Percentiles rank a stretch among this genome's conserved stretches.
Evolutionary conservation across 2,113 vertebrate species (phyloP).

Genomic region (Pelmatolapia mariae): DNA sequence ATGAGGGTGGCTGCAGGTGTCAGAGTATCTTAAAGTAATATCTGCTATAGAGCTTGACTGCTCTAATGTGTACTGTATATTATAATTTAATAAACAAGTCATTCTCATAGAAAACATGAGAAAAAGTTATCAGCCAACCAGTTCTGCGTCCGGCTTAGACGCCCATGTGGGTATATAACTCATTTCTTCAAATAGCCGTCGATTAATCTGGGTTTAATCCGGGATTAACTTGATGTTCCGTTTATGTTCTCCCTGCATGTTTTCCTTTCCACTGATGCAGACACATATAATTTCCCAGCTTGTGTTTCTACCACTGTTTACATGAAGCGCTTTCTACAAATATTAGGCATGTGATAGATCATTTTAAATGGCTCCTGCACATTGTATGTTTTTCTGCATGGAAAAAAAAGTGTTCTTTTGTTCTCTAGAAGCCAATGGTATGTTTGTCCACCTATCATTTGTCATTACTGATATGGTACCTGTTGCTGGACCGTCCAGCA

Average conservation of each 20-base stretch:
- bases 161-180: neutral
- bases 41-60: neutral
- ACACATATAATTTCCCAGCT: neutral
- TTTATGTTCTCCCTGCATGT: neutral
- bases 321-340: neutral
- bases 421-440: neutral
- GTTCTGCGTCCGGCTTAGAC: neutral
- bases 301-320: neutral
- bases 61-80: neutral
- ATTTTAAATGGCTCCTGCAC: neutral
- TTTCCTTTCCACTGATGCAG: neutral
- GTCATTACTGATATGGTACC: neutral
- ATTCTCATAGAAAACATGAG: neutral
- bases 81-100: neutral
- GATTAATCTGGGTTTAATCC: slow-evolving; percentile 32
- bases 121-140: neutral
- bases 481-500: neutral
- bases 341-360: neutral
- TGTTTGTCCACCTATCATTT: neutral
- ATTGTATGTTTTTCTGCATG: neutral
- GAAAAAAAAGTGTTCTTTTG: neutral
- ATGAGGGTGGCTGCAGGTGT: neutral
- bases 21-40: neutral
- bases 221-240: slow-evolving; percentile 13
- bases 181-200: neutral